Conservation (phyloP, 2,797 vertebrate species). For the Poeciliopsis gracilis region DNA sequence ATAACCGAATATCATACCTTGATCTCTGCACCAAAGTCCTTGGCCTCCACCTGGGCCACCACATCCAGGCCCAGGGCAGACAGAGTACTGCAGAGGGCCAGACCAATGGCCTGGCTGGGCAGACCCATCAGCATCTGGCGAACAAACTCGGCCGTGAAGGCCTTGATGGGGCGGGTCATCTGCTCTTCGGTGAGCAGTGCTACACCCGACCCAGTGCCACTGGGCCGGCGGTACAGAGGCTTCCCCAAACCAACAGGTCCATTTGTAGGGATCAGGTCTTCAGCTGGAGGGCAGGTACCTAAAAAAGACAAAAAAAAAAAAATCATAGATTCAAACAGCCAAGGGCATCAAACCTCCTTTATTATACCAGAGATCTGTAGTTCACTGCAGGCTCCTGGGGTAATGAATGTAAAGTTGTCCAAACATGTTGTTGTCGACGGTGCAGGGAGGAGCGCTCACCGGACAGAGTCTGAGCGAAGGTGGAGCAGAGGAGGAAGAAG, state of each 20-base stretch:
- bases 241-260: slow-evolving; percentile 91
- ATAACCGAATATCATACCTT: slow-evolving; percentile 70
- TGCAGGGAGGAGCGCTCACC: slow-evolving; percentile 76
- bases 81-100: slow-evolving; percentile 94
- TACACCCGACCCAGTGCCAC: slow-evolving; percentile 69
- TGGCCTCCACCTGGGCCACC: slow-evolving; percentile 93
- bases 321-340: neutral
- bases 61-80: slow-evolving; percentile 93
- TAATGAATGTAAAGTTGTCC: neutral
- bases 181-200: slow-evolving; percentile 93
- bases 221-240: slow-evolving; percentile 87
- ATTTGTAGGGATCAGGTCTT: slow-evolving; percentile 88
- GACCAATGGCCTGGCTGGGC: slow-evolving; percentile 91
- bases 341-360: neutral
- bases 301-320: neutral
- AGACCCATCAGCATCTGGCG: slow-evolving; percentile 95
- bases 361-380: neutral
- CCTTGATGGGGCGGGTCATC: slow-evolving; percentile 96
- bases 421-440: neutral
- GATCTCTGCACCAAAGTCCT: slow-evolving; percentile 95
- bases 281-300: slow-evolving; percentile 76
- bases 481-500: slow-evolving; percentile 94
- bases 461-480: slow-evolving; percentile 93
- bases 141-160: slow-evolving; percentile 97
- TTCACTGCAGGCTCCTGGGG: neutral